Evolutionary conservation across 2,888 invertebrate genomes (phyloP), one percentile per base, ranked within the genome.

Genomic region (Leptodirus hochenwartii): DNA sequence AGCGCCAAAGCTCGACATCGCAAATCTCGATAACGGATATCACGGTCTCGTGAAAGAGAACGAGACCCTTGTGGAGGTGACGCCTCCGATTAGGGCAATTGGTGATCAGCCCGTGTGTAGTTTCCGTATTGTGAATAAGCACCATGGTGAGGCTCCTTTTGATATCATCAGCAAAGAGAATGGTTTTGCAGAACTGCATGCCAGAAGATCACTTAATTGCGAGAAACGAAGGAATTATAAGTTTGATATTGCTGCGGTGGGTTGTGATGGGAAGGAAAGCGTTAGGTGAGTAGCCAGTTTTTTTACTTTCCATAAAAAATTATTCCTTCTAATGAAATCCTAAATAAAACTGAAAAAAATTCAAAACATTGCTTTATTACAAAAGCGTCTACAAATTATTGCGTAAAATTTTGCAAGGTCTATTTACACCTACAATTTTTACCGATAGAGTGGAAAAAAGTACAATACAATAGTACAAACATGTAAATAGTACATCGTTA

Each of bases 191-290:
- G 84, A 85, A 42, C 62, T 90, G 42, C 67, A 77, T 47, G 84
- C 88, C 39, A 71, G 77, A 39, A 71, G 74, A 43, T 75, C 74
- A 32, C 70, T 95, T 42, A 88, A 91, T 60, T 93, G 88, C 59
- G 90, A 91, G 58, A 88, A 88, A 54, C 65, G 87, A 31, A 78
- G 84, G 47, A 85, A 84, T 57, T 93, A 91, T 67, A 88, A 85
- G 61, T 93, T 95, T 57, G 85, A 88, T 58, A 87, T 93, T 52
- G 80, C 87, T 31, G 91, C 91, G 22, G 76, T 88, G 36, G 84
- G 87, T 40, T 93, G 93, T 56, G 77, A 79, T 49, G 85, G 82
- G 35, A 75, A 75, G 38, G 77, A 79, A 38, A 51, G 54, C 40
- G 42, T 51, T 43, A 50, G 62, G 62, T 54, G 46, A 51, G 47